Conservation (phyloP, 2,113 vertebrate species). For the Dasyornis broadbenti region DNA sequence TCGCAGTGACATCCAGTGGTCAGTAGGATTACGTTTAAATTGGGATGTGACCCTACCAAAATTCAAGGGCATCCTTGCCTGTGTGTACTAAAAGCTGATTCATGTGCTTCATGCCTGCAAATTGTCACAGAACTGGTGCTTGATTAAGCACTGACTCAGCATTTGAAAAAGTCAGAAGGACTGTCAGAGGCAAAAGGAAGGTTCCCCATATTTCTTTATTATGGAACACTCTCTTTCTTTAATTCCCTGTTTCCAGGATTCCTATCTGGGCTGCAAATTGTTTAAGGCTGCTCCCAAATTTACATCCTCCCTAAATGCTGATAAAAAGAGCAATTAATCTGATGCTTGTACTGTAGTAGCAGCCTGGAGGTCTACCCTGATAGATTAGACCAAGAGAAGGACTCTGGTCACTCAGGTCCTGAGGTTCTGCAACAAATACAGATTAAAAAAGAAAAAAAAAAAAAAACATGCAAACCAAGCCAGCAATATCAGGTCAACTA, state of each 20-base stretch:
- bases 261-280: background rate
- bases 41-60: background rate
- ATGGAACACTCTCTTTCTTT: background rate
- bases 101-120: background rate
- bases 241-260: background rate
- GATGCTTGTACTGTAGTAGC: background rate
- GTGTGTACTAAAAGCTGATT: background rate
- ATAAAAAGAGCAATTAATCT: background rate
- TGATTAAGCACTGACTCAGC: background rate
- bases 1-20: constrained; percentile 80
- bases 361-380: background rate
- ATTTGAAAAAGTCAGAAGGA: background rate
- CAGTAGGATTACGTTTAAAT: constrained; percentile 69
- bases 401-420: background rate
- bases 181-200: background rate
- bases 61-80: background rate
- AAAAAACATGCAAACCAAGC: background rate
- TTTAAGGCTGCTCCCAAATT: background rate
- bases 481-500: background rate
- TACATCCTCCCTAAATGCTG: background rate
- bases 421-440: background rate
- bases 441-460: background rate
- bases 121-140: background rate
- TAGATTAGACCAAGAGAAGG: background rate
- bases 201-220: background rate